Evolutionary conservation across 2,888 invertebrate genomes (phyloP).

Genomic region (Gryllus longicercus): DNA sequence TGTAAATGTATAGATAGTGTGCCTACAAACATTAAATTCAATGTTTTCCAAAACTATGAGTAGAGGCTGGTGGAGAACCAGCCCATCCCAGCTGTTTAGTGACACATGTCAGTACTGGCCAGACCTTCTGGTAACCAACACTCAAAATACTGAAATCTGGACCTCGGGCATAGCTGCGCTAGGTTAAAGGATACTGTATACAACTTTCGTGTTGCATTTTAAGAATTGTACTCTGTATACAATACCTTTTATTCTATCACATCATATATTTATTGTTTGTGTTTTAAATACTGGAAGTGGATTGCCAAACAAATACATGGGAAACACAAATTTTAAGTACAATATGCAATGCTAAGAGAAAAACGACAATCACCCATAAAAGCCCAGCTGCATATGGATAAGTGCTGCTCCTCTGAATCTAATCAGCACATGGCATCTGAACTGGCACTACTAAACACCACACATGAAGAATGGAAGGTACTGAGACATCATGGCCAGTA

Average conservation of each 20-base stretch:
- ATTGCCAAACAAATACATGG: constrained; percentile 11
- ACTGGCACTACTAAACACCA: constrained; percentile 2
- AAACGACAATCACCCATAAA: background rate
- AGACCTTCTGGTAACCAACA: constrained; percentile 3
- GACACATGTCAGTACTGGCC: constrained; percentile 17
- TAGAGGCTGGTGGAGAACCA: background rate
- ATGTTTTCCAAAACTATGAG: constrained; percentile 11
- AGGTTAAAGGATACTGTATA: constrained; percentile 17
- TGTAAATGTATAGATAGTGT: constrained; percentile 17
- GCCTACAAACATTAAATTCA: constrained; percentile 17
- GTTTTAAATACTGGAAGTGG: constrained; percentile 17
- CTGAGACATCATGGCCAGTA: constrained; percentile 17
- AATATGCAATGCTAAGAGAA: constrained; percentile 17
- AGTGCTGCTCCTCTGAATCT: constrained; percentile 4
- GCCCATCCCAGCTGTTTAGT: background rate
- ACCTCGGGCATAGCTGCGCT: constrained; percentile 17
- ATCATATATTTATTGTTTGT: constrained; percentile 11
- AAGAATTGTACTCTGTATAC: constrained; percentile 17
- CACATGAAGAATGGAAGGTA: constrained; percentile 17
- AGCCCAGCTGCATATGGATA: constrained; percentile 17
- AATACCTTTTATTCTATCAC: constrained; percentile 17
- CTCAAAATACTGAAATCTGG: constrained; percentile 17
- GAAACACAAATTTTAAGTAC: constrained; percentile 17
- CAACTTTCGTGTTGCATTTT: background rate
- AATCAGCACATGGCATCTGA: constrained; percentile 4